Conservation (phyloP, 2,888 invertebrate genomes). For the Ormyrus rosae region DNA sequence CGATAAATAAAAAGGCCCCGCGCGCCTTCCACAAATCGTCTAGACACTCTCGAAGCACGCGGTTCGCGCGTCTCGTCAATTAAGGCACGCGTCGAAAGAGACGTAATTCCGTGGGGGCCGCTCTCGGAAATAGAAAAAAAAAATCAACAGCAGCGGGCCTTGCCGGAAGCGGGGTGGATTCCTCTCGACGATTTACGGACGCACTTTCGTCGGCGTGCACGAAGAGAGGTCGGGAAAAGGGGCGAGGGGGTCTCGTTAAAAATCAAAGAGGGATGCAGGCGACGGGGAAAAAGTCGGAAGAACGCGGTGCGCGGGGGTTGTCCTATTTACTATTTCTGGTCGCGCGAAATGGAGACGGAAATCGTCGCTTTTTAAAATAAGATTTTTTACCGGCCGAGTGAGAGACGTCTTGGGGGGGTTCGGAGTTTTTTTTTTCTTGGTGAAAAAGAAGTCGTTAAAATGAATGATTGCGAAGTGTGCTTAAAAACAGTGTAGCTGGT, state of each 20-base stretch:
- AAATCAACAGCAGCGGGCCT: constrained; percentile 13
- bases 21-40: no score
- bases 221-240: not conserved
- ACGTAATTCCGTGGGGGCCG: constrained; percentile 26
- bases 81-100: constrained; percentile 37
- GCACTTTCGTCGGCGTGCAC: constrained; percentile 1
- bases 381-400: no score
- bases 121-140: constrained; percentile 19
- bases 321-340: constrained; percentile 19
- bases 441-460: no score
- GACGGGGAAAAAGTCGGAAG: not conserved
- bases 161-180: constrained; percentile 27
- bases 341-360: not conserved
- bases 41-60: not conserved
- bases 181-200: constrained; percentile 26
- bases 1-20: no score
- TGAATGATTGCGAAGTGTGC: no score
- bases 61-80: constrained; percentile 30
- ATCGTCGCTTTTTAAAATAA: no score
- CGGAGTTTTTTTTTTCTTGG: no score
- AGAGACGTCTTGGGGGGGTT: no score
- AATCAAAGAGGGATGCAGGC: not conserved
- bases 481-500: no score
- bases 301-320: not conserved
- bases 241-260: no score